Evolutionary conservation across 2,888 invertebrate species (phyloP).

Genomic region (Acanthococcus lagerstroemiae): DNA sequence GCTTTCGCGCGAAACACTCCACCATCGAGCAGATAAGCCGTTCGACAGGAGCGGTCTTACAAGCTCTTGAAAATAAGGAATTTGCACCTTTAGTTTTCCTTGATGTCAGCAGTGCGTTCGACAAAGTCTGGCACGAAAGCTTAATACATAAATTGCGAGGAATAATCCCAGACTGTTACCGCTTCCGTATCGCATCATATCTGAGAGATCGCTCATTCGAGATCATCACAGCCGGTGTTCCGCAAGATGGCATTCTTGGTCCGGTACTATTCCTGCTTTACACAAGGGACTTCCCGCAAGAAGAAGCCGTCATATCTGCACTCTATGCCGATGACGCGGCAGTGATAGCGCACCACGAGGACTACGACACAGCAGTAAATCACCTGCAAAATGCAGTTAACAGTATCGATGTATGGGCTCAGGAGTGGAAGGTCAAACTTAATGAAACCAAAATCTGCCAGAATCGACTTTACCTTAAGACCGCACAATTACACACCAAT

Average conservation of each 20-base stretch:
- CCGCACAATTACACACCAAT: background rate
- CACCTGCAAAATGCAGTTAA: background rate
- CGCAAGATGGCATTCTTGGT: background rate
- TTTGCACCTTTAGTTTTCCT: background rate
- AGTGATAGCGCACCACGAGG: background rate
- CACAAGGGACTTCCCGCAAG: background rate
- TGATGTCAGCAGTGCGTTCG: background rate
- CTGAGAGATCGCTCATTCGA: background rate
- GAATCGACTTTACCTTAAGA: background rate
- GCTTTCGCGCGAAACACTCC: background rate
- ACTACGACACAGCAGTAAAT: background rate
- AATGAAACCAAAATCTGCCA: background rate
- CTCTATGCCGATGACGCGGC: background rate
- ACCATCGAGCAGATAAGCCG: background rate
- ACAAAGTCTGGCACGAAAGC: background rate
- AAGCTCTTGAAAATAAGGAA: background rate
- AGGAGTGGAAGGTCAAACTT: background rate
- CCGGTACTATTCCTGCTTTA: background rate
- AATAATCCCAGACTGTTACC: background rate
- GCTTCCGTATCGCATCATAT: background rate
- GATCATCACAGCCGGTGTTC: background rate
- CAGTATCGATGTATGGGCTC: background rate
- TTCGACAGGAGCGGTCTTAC: background rate
- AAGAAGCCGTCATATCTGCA: background rate
- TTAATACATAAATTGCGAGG: background rate